Percentiles rank a stretch among this genome's conserved stretches.
Conservation (phyloP, 1,140 invertebrate genomes). For the Heliothis subflexa region DNA sequence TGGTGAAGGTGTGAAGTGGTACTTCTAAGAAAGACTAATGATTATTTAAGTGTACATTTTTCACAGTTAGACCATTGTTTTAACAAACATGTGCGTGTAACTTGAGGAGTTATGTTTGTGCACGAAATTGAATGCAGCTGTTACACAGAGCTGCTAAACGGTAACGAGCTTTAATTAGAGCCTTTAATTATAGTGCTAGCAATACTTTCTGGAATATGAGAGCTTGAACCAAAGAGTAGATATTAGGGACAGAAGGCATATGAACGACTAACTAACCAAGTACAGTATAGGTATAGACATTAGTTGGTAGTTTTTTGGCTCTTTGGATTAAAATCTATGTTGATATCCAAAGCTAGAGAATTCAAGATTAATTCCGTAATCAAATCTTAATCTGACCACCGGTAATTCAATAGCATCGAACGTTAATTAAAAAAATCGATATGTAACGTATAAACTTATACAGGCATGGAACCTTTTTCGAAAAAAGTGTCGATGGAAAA, state of each 20-base stretch:
- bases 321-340: no score
- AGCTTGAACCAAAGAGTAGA: background rate
- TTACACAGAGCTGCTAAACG: background rate
- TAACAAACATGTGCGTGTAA: conserved; percentile 45
- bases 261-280: background rate
- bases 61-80: conserved; percentile 41
- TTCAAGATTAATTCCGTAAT: background rate
- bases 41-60: conserved; percentile 36
- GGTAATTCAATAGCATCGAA: conserved; percentile 8
- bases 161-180: conserved; percentile 25
- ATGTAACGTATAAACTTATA: background rate
- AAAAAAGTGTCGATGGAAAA: conserved; percentile 26
- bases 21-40: conserved; percentile 30
- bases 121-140: conserved; percentile 43
- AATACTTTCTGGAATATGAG: conserved; percentile 8
- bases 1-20: conserved; percentile 71
- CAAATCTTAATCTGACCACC: no score
- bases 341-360: background rate
- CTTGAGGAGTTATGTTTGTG: conserved; percentile 16
- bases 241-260: background rate
- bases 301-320: no score
- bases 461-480: background rate
- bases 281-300: no score
- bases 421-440: conserved; percentile 5
- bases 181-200: conserved; percentile 6